Evolutionary conservation across 2,888 invertebrate genomes (phyloP), one percentile per base, ranked within the genome.

Genomic region (Crocallis elinguaria): DNA sequence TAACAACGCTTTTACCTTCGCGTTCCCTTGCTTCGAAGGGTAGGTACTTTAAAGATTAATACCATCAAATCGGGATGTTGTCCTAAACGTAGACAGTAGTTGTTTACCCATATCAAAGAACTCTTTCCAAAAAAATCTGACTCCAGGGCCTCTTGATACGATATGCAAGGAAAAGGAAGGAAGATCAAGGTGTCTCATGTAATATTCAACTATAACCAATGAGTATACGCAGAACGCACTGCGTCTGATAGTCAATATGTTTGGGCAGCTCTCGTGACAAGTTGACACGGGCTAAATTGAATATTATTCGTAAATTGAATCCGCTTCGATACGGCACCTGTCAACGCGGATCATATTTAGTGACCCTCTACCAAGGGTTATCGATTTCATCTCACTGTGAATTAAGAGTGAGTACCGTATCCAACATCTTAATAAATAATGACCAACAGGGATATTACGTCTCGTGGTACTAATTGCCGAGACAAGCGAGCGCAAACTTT

Each of bases 241-340:
- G 57, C 52, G 39, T 30, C 36, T 56, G 65, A 57, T 63, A 56
- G 67, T 65, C 75, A 77, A 77, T 78, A 76, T 69, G 67, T 71
- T 68, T 69, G 71, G 67, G 62, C 64, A 64, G 61, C 64, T 68
- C 73, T 71, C 63, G 69, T 75, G 73, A 69, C 64, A 56, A 69
- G 72, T 73, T 79, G 82, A 80, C 82, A 70, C 62, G 78, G 75
- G 69, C 69, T 69, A 82, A 84, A 84, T 85, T 81, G 84, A 83
- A 84, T 84, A 84, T 84, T 84, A 83, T 83, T 74, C 79, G 77
- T 75, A 80, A 84, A 84, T 83, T 79, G 83, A 77, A 82, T 78
- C 71, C 66, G 62, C 65, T 68, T 57, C 62, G 62, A 65, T 60
- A 63, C 69, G 72, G 73, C 79, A 77, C 81, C 83, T 79, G 77